Conservation (phyloP, 1,140 invertebrate genomes). For the Dermatophagoides farinae region DNA sequence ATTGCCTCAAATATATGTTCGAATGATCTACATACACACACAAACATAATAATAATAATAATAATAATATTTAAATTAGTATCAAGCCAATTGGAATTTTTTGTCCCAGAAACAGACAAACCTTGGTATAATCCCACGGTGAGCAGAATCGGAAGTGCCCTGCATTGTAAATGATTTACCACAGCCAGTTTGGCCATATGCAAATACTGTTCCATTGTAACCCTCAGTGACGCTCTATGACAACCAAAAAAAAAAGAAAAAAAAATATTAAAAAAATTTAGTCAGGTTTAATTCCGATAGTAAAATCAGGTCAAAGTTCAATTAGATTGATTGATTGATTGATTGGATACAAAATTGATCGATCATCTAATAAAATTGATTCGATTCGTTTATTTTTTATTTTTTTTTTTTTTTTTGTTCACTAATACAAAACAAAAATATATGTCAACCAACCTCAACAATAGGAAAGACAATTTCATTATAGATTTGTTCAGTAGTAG, state of each 20-base stretch:
- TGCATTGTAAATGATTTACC: conserved; percentile 65
- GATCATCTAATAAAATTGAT: too few relatives aligned
- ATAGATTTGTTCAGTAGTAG: conserved; percentile 43
- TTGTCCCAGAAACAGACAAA: conserved; percentile 24
- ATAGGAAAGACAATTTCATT: conserved; percentile 44
- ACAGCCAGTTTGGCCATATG: conserved; percentile 91
- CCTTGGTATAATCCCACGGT: conserved; percentile 58
- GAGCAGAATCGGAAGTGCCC: conserved; percentile 35
- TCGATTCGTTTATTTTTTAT: neutral
- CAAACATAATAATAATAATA: neutral
- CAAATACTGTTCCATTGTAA: conserved; percentile 75
- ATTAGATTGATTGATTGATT: neutral
- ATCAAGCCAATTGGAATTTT: neutral
- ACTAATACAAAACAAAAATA: neutral
- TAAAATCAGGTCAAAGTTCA: neutral
- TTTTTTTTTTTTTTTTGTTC: too few relatives aligned
- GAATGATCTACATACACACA: conserved; percentile 17
- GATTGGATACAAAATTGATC: neutral
- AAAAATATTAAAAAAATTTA: neutral
- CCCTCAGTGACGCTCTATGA: conserved; percentile 66
- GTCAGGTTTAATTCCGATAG: neutral
- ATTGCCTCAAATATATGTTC: conserved; percentile 74
- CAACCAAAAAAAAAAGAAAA: conserved; percentile 34
- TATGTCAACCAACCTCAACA: conserved; percentile 35
- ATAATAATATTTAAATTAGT: neutral